Percentiles rank a stretch among this genome's conserved stretches.
These are phyloP conservation scores for Chironomus riparius DNA, from an alignment of 2,888 invertebrate genomes.

Conservation along the genomic window DNA sequence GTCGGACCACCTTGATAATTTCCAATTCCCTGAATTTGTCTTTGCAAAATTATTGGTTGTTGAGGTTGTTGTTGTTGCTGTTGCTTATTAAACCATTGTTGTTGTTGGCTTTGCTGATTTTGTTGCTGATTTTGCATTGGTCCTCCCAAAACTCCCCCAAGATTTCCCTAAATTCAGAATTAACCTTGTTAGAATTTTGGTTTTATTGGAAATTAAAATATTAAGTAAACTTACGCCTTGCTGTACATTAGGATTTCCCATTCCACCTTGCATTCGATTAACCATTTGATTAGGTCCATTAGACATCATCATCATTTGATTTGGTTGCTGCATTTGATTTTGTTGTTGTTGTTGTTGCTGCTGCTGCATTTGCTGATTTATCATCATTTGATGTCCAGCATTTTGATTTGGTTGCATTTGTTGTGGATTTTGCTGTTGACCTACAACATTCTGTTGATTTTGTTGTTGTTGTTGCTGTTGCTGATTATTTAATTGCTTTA, in stretches of 20 bases:
- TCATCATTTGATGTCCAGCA: conserved; percentile 34
- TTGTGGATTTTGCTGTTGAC: conserved; percentile 34
- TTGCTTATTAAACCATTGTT: conserved; percentile 42
- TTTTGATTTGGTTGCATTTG: conserved; percentile 31
- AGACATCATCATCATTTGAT: conserved; percentile 31
- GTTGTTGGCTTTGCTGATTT: conserved; percentile 34
- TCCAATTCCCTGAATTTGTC: conserved; percentile 28
- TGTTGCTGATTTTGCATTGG: conserved; percentile 24
- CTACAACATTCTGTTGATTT: conserved; percentile 32
- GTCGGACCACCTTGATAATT: conserved; percentile 39
- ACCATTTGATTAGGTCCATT: conserved; percentile 30
- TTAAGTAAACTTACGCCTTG: conserved; percentile 32
- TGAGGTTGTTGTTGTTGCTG: conserved; percentile 46
- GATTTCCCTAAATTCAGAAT: conserved; percentile 5
- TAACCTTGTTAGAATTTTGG: too few species aligned
- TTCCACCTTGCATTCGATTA: conserved; percentile 37
- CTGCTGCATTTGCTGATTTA: conserved; percentile 36
- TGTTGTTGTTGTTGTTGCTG: conserved; percentile 33
- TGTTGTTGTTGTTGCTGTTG: conserved; percentile 27
- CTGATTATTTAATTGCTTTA: conserved; percentile 27
- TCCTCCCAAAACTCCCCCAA: background rate
- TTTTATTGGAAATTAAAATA: too few species aligned
- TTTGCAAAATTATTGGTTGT: conserved; percentile 32
- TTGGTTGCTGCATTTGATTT: conserved; percentile 41
- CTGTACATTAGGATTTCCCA: conserved; percentile 40